phyloP scores from a whole-genome alignment of 1,140 invertebrate species.

The Penaeus japonicus region DNA sequence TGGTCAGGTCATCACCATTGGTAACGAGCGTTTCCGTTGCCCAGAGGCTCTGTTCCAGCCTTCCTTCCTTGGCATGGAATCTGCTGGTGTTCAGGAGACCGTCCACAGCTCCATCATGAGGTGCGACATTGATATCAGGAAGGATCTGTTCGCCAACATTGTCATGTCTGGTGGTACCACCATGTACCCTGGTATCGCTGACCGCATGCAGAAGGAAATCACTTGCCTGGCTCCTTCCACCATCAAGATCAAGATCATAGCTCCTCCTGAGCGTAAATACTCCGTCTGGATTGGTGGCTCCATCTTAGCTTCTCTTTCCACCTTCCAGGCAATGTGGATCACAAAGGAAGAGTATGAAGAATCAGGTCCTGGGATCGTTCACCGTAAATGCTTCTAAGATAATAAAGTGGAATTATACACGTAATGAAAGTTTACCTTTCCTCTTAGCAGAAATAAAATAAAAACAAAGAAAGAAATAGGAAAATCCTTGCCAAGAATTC shows the following conservation, averaged over 20 bases:
- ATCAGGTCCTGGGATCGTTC: neutral
- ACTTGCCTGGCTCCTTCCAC: constrained; percentile 68
- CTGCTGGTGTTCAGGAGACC: constrained; percentile 64
- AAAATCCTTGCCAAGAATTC: too few species aligned
- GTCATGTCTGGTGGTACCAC: constrained; percentile 73
- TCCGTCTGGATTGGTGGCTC: constrained; percentile 90
- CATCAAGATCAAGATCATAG: constrained; percentile 73
- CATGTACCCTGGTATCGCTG: constrained; percentile 72
- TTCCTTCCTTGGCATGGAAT: constrained; percentile 70
- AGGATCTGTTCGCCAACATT: constrained; percentile 67
- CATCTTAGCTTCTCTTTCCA: constrained; percentile 84
- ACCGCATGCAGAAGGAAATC: constrained; percentile 71
- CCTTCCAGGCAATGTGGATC: constrained; percentile 73
- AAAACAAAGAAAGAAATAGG: too few species aligned
- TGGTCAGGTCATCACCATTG: constrained; percentile 66
- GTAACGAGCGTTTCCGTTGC: constrained; percentile 70
- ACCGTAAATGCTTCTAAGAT: constrained; percentile 69
- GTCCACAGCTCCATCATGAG: constrained; percentile 73
- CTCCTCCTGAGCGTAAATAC: constrained; percentile 20
- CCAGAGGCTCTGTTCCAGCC: constrained; percentile 75
- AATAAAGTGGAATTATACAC: too few species aligned
- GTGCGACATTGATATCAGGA: constrained; percentile 72
- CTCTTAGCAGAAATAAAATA: too few species aligned
- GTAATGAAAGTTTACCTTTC: too few species aligned
- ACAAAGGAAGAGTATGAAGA: too few species aligned